Percentiles rank a stretch among this genome's conserved stretches.
phyloP scores from a whole-genome alignment of 2,888 invertebrate species.

The Exocentrus adspersus region DNA sequence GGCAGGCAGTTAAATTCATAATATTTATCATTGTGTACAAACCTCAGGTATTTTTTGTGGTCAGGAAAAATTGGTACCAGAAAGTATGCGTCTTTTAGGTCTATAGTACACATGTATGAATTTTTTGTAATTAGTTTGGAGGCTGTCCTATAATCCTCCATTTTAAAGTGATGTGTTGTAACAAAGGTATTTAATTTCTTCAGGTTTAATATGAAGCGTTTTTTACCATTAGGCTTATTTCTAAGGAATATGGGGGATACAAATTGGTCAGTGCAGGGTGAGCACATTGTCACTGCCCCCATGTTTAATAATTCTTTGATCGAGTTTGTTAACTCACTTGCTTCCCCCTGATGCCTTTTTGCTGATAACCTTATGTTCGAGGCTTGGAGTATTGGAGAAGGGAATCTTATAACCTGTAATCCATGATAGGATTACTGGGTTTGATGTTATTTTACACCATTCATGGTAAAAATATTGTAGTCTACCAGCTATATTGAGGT shows the following conservation, averaged over 20 bases:
- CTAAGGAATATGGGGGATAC: background rate
- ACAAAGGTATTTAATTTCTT: constrained; percentile 21
- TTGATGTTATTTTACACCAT: background rate
- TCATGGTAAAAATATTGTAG: background rate
- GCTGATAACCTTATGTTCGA: background rate
- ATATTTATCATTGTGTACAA: background rate
- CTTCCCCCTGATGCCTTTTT: background rate
- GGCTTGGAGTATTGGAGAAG: background rate
- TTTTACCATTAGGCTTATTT: constrained; percentile 10
- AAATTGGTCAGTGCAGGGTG: background rate
- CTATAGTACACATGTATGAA: background rate
- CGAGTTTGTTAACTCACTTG: background rate
- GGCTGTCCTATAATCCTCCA: constrained; percentile 10
- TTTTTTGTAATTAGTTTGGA: background rate
- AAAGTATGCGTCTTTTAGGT: constrained; percentile 5
- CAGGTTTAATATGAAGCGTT: constrained; percentile 23
- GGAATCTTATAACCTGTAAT: background rate
- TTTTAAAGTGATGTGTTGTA: constrained; percentile 7
- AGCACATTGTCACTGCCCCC: background rate
- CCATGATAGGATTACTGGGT: background rate
- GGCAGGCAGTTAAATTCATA: background rate
- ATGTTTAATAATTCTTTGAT: background rate
- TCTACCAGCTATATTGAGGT: background rate
- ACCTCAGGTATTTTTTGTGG: constrained; percentile 10
- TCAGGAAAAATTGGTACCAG: background rate